Base-by-base conservation (phyloP, 2,888 invertebrate genomes). In the Philonicus albiceps region DNA sequence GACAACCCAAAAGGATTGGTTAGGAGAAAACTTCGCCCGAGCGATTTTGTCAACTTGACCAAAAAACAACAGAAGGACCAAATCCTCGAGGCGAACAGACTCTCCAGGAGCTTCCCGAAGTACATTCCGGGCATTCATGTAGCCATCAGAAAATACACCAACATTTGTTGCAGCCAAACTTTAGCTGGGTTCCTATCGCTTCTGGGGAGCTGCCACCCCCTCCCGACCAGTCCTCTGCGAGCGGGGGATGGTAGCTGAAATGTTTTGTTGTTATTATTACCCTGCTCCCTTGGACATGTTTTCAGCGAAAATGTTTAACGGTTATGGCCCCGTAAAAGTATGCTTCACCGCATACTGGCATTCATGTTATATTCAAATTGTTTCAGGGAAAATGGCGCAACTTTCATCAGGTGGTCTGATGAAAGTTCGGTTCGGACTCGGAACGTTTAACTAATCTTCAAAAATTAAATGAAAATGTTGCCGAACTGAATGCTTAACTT, bases 11-110 rank as follows among this genome's bases (percentile, higher is more conserved):
- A 31, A 81, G 49, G 27, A 13, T 78, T 78, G 64, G 64, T 64
- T 64, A 64, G 53, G 78, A 43, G 22, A 43, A 76, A 78, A 27
- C 49, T 78, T 78, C 30, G 43, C 78, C 22, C 78, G 49, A 30
- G 78, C 40, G 49, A 81, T 81, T 81, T 64, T 81, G 55, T 81
- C 81, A 81, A 31, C 37, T 81, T 19, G 30, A 43, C 81, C 81
- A 64, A 81, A 55, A n/a, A 81, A 55, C 64, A 55, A 53, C 43
- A 30, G 80, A 30, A 31, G 49, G 49, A 30, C 30, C 30, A 74
- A 8, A 11, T 31, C 74, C 55, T 55, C 55, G 19, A n/a, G 34
- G n/a, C 34, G 19, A 74, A 13, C 49, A 49, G 49, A 6, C 49
- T 49, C 34, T 16, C 34, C 37, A 6, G 37, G n/a, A 30, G 64